phyloP scores from a whole-genome alignment of 2,888 invertebrate genomes.

The Volucella inanis region DNA sequence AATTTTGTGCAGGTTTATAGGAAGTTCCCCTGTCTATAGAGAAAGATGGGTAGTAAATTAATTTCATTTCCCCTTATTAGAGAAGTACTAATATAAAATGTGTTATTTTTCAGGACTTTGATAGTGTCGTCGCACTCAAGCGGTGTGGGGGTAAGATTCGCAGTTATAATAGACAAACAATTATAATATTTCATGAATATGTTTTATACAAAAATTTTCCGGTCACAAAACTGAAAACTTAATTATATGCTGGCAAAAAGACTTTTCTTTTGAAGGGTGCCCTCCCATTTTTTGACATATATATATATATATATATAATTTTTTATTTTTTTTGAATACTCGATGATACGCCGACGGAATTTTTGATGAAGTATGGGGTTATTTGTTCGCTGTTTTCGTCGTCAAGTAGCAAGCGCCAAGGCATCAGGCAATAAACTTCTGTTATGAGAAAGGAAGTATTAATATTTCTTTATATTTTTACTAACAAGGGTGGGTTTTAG shows the following conservation, averaged over 20 bases:
- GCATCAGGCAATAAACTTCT: slow-evolving; percentile 38
- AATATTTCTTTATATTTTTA: slow-evolving; percentile 54
- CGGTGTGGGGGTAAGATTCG: slow-evolving; percentile 37
- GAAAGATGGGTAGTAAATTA: slow-evolving; percentile 29
- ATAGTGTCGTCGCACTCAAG: slow-evolving; percentile 13
- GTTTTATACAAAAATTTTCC: slow-evolving; percentile 71
- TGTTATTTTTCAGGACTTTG: slow-evolving; percentile 16
- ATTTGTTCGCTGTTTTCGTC: slow-evolving; percentile 3
- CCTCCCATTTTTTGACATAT: slow-evolving; percentile 6
- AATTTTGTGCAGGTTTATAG: slow-evolving; percentile 32
- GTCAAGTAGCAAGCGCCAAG: slow-evolving; percentile 25
- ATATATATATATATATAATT: no score
- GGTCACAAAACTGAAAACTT: slow-evolving; percentile 76
- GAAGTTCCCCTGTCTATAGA: slow-evolving; percentile 41
- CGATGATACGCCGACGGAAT: slow-evolving; percentile 55
- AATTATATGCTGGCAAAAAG: slow-evolving; percentile 68
- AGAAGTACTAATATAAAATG: slow-evolving; percentile 9
- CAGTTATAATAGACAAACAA: slow-evolving; percentile 75
- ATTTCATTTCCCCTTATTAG: slow-evolving; percentile 54
- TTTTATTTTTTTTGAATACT: slow-evolving; percentile 32
- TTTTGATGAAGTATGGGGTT: slow-evolving; percentile 45
- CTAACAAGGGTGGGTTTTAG: slow-evolving; percentile 34
- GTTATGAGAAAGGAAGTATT: slow-evolving; percentile 52
- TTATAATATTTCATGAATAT: slow-evolving; percentile 73
- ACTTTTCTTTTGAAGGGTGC: slow-evolving; percentile 34